Evolutionary conservation across 2,888 invertebrate genomes (phyloP), one percentile per base, ranked within the genome.

Genomic region (Drosophila fulvimacula): DNA sequence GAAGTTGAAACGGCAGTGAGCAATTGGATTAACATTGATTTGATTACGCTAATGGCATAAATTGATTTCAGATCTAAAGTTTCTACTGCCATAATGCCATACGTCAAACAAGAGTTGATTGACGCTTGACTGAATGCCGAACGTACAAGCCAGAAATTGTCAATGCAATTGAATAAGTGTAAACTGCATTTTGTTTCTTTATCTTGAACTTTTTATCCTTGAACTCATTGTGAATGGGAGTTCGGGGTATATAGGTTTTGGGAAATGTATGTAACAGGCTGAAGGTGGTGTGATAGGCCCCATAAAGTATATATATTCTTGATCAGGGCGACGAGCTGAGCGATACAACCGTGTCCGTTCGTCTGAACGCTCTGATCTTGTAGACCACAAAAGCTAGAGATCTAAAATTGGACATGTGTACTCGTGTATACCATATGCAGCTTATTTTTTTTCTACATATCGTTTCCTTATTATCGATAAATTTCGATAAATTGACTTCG

Each of bases 31-130:
- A 19, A 5, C 3, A 27, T 27, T 46, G n/a, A 27, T n/a, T 46
- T 46, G 9, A 46, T 46, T 46, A 27, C n/a, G 44, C n/a, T 46
- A 46, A 46, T 46, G 44, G 44, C 4, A n/a, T 27, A n/a, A 46
- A 21, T n/a, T n/a, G 44, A 46, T 46, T 27, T 46, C n/a, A 5
- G 44, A 46, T 46, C 44, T 46, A n/a, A 46, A n/a, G 10, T 27
- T 27, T n/a, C 13, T 27, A 4, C 6, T n/a, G 9, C 24, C n/a
- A 44, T 44, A 24, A 15, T 21, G 24, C 4, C 7, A 15, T 24
- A 15, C 15, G 24, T 24, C 24, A n/a, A 46, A n/a, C 44, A 27
- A 27, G n/a, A n/a, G 10, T 24, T 46, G 44, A 24, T 44, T 24
- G 42, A 7, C 1, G 21, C 42, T 42, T 10, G 11, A 42, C 2